These are phyloP conservation scores for Fringilla coelebs DNA, from an alignment of 2,797 vertebrate genomes.

Conservation along the genomic window DNA sequence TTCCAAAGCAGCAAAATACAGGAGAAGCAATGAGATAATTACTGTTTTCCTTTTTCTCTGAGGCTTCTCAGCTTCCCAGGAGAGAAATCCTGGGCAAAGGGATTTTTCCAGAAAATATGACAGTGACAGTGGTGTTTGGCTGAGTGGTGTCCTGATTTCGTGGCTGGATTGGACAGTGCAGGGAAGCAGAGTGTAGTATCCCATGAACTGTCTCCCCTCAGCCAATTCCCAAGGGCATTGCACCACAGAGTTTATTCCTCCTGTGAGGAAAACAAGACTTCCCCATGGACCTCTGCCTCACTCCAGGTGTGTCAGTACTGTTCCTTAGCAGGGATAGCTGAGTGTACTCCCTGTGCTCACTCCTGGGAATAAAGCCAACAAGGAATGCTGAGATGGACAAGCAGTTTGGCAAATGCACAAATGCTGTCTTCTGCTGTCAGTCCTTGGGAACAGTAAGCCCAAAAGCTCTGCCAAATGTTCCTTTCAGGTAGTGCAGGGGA, in stretches of 20 bases:
- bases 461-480: neutral
- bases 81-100: too few species aligned
- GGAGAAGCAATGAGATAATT: too few species aligned
- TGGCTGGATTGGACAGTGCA: neutral
- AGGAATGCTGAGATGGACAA: neutral
- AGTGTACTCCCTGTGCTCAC: rapidly evolving
- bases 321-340: neutral
- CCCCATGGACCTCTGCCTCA: too few species aligned
- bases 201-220: too few species aligned
- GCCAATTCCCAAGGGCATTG: too few species aligned
- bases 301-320: neutral
- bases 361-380: neutral
- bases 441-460: neutral
- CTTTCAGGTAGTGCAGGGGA: neutral
- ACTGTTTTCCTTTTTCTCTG: too few species aligned
- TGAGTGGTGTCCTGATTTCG: rapidly evolving
- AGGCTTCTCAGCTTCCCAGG: too few species aligned
- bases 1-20: too few species aligned
- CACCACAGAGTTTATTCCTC: too few species aligned
- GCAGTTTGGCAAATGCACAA: neutral
- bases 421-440: neutral
- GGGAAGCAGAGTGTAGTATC: neutral
- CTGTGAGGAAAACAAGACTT: too few species aligned
- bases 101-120: too few species aligned
- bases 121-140: neutral